These are phyloP conservation scores for Rallus crepitans DNA, from an alignment of 2,797 vertebrate species.

Conservation along the genomic window DNA sequence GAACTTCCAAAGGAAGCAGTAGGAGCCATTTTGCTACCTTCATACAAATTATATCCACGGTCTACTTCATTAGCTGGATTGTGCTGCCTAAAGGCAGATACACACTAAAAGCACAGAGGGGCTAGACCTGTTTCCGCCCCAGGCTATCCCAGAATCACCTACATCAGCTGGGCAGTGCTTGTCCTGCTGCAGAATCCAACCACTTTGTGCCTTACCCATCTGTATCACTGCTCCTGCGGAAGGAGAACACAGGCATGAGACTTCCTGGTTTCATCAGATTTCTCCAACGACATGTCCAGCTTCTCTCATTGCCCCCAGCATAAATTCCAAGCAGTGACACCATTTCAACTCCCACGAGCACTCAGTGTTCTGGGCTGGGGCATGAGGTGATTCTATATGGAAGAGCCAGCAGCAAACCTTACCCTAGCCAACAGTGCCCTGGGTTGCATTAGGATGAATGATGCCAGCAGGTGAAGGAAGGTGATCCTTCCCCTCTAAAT, in stretches of 20 bases:
- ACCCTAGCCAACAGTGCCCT: background rate
- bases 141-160: background rate
- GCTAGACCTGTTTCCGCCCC: background rate
- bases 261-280: background rate
- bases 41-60: background rate
- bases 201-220: no score
- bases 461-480: background rate
- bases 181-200: background rate
- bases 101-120: background rate
- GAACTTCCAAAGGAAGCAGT: background rate
- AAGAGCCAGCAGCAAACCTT: background rate
- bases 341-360: background rate
- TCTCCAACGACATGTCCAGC: background rate
- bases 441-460: background rate
- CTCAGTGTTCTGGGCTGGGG: background rate
- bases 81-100: background rate
- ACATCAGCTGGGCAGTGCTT: background rate
- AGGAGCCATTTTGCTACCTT: background rate
- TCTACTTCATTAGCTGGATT: background rate
- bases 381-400: background rate
- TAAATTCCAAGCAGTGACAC: background rate
- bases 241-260: background rate
- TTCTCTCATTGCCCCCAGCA: background rate
- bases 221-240: background rate
- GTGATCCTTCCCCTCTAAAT: background rate